Evolutionary conservation across 2,113 vertebrate species (phyloP).

Genomic region (Phyllopteryx taeniolatus): DNA sequence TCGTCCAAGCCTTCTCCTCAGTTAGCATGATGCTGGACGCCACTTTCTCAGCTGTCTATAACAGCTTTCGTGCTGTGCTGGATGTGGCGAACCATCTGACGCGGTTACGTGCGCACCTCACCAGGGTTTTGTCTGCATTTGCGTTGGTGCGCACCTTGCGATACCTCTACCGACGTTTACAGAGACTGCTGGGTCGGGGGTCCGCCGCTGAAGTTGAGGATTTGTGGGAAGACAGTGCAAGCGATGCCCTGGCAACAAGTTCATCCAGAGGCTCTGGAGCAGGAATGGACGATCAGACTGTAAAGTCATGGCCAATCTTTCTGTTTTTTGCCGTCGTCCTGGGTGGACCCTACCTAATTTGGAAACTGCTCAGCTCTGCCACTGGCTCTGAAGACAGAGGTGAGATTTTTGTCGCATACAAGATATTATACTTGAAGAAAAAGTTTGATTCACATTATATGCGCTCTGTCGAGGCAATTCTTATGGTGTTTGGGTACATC

Average conservation of each 20-base stretch:
- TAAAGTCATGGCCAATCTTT: conserved; percentile 97
- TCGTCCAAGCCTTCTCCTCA: conserved; percentile 92
- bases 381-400: conserved; percentile 76
- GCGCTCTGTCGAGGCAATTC: too few species aligned
- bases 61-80: conserved; percentile 94
- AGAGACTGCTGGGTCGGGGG: conserved; percentile 82
- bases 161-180: conserved; percentile 85
- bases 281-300: conserved; percentile 75
- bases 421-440: background rate
- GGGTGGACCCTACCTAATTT: conserved; percentile 96
- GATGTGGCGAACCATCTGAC: conserved; percentile 98
- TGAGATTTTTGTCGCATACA: conserved; percentile 49
- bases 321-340: conserved; percentile 94
- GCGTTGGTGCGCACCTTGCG: conserved; percentile 90
- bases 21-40: conserved; percentile 99
- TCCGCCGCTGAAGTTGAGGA: conserved; percentile 83
- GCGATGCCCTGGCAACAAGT: conserved; percentile 65
- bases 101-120: conserved; percentile 88
- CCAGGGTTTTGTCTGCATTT: conserved; percentile 93
- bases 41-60: conserved; percentile 95
- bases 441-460: too few species aligned
- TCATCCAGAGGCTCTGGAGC: conserved; percentile 30
- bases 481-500: too few species aligned
- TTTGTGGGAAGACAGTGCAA: conserved; percentile 88
- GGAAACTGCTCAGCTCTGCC: conserved; percentile 87